A percentile compares a stretch with the other conserved stretches of the same genome.
Evolutionary conservation across 35 echinoderm and acorn worm species (phyloP).

Genomic region (Hemicentrotus pulcherrimus): DNA sequence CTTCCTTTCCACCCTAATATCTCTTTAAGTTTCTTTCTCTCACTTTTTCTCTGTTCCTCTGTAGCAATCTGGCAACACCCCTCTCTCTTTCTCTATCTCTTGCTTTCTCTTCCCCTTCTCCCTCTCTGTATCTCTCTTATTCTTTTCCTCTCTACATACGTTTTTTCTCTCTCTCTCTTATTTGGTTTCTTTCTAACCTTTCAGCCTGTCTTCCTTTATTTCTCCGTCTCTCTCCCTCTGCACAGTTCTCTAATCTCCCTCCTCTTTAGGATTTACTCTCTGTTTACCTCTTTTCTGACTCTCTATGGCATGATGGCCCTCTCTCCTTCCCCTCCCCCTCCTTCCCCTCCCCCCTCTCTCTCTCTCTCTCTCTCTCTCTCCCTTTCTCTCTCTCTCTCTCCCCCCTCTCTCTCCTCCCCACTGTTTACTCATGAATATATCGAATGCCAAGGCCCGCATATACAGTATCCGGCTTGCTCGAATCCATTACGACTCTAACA

Average conservation of each 20-base stretch:
- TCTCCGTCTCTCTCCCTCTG: neutral
- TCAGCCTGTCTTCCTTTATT: neutral
- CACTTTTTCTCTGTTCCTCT: neutral
- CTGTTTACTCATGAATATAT: neutral
- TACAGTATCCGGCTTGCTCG: neutral
- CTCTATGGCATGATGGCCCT: neutral
- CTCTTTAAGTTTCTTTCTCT: neutral
- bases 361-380: neutral
- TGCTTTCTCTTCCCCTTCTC: neutral
- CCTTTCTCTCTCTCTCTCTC: neutral
- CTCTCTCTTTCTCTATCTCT: neutral
- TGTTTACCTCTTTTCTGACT: neutral
- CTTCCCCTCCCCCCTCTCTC: neutral
- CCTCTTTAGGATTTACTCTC: neutral
- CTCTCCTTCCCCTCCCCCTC: neutral
- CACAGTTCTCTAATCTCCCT: neutral
- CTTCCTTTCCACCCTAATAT: neutral
- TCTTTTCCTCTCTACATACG: neutral
- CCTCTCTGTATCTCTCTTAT: neutral
- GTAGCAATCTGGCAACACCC: neutral
- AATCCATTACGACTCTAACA: neutral
- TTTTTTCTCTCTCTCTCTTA: neutral
- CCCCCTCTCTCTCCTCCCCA: neutral
- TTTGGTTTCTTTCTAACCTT: neutral
- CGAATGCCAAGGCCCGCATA: neutral